Base-by-base conservation (phyloP, 2,888 invertebrate genomes). In the Lasioglossum villosulum region DNA sequence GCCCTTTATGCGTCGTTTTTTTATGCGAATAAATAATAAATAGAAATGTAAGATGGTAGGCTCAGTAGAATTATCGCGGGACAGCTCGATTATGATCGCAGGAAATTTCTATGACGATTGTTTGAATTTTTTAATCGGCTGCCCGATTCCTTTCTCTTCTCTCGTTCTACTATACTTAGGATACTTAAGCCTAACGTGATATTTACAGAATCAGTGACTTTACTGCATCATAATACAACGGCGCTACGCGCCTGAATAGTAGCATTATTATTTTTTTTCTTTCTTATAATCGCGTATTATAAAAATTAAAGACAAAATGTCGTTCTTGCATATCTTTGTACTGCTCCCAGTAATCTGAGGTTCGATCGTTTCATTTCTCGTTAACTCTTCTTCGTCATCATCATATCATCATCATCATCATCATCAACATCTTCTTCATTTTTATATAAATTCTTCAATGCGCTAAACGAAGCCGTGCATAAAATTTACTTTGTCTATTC, bases 11-110 rank as follows among this genome's bases (percentile, higher is more conserved):
- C 92, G 86, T 89, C 82, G 87, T 87, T 52, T 52, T 56, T 93
- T 91, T 90, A 91, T 92, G 92, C 91, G 92, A 95, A 94, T 94
- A 94, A 94, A 94, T 94, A 94, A 94, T 94, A 94, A 93, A 94
- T 94, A 93, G 90, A 90, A 92, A 91, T 92, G 89, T 91, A 85
- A 88, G 86, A 81, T 88, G 85, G 84, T 93, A 91, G 92, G 91
- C 91, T 90, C 84, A 87, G 87, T 90, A 91, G 88, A 90, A 89
- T 90, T 89, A 72, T 76, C 79, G 86, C 83, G 85, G 85, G 82
- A 91, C 88, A 88, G 85, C 84, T 83, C 81, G 27, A 68, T 39
- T 42, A 84, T 30, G 48, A 74, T 83, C 79, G 82, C 63, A 81
- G 78, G 83, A 82, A 77, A 77, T 68, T 82, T 72, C 74, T 78